Conservation (phyloP, 64 coral and sea anemone species). For the Stichodactyla helianthus region DNA sequence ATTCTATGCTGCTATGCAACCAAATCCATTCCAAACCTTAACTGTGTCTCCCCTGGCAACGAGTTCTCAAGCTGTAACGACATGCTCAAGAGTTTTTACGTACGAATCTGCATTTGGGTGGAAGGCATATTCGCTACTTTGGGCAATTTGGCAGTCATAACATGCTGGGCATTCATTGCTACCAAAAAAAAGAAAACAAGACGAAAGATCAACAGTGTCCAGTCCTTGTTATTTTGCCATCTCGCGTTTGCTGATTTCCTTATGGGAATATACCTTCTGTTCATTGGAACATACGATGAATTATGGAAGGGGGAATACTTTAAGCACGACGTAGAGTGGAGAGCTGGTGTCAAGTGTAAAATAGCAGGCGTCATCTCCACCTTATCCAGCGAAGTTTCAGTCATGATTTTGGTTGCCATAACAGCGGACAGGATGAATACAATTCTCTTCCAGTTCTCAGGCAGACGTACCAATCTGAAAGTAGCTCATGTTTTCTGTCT, state of each 20-base stretch:
- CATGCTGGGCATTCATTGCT: neutral
- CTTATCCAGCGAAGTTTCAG: neutral
- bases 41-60: neutral
- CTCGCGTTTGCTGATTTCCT: conserved; percentile 29
- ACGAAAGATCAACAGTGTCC: conserved; percentile 6
- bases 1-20: neutral
- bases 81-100: neutral
- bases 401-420: neutral
- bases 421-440: conserved; percentile 8
- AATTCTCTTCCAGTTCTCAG: conserved; percentile 3
- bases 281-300: neutral
- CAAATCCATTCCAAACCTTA: neutral
- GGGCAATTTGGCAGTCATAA: conserved; percentile 6
- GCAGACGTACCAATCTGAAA: neutral
- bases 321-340: conserved; percentile 37
- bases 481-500: conserved; percentile 2
- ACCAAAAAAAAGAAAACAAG: neutral
- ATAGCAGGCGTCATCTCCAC: conserved; percentile 20
- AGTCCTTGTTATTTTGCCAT: conserved; percentile 21
- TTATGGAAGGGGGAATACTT: conserved; percentile 37
- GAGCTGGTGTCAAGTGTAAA: conserved; percentile 17
- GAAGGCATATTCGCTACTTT: neutral
- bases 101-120: neutral
- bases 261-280: conserved; percentile 33
- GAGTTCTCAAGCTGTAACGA: neutral